A percentile compares a stretch with the other conserved stretches of the same genome.
These are phyloP conservation scores for Zaprionus lachaisei DNA, from an alignment of 1,140 invertebrate genomes.

Conservation along the genomic window DNA sequence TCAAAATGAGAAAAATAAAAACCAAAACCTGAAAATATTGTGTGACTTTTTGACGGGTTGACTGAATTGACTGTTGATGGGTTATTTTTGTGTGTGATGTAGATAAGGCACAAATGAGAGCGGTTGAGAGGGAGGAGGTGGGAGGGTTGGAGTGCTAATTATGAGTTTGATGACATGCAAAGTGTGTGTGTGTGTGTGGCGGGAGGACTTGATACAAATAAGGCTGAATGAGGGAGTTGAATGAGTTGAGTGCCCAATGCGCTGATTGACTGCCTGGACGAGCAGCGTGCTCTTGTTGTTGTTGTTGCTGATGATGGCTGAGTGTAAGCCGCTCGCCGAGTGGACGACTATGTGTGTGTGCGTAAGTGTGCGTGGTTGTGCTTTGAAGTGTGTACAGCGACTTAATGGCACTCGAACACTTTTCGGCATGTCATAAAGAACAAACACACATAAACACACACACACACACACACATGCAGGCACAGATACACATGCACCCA, in stretches of 20 bases:
- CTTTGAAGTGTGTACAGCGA: conserved; percentile 69
- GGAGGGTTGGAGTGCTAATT: conserved; percentile 58
- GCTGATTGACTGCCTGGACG: conserved; percentile 39
- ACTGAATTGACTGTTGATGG: conserved; percentile 55
- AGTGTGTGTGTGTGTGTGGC: background rate
- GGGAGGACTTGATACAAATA: background rate
- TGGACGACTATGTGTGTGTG: conserved; percentile 40
- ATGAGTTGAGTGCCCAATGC: conserved; percentile 42
- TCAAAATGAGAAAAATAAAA: conserved; percentile 24
- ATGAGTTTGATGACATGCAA: conserved; percentile 74
- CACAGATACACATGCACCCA: conserved; percentile 13
- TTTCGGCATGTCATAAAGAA: conserved; percentile 81
- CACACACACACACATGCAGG: conserved; percentile 23
- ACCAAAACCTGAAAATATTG: conserved; percentile 64
- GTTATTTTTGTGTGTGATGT: conserved; percentile 25
- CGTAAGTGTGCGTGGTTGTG: conserved; percentile 40
- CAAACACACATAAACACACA: conserved; percentile 46
- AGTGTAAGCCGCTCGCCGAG: conserved; percentile 36
- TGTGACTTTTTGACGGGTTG: conserved; percentile 49
- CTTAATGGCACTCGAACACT: conserved; percentile 82
- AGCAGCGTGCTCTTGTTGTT: conserved; percentile 23
- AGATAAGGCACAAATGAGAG: conserved; percentile 49
- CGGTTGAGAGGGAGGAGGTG: background rate
- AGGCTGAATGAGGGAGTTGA: conserved; percentile 31
- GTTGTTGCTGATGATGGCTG: conserved; percentile 18